Evolutionary conservation across 64 coral and sea anemone species (phyloP), one percentile per base, ranked within the genome.

Genomic region (Montipora cactus): DNA sequence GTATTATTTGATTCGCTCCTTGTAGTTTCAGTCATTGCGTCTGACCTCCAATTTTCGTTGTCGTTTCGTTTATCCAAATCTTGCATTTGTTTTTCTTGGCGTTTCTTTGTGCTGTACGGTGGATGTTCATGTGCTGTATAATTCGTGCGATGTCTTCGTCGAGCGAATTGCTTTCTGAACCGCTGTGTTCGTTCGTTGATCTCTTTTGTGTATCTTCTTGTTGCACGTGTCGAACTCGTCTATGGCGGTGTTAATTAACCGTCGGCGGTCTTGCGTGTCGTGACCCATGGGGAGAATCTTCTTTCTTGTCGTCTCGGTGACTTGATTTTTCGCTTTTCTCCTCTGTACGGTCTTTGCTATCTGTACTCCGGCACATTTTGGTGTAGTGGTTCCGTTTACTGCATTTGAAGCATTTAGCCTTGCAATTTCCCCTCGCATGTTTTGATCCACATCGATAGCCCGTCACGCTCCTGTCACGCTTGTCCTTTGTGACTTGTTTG

Each of bases 211-310:
- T 28, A 28, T 28, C 28, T 18, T 80, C 57, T 79, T 71, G 81
- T 72, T 89, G 75, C 37, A 94, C 45, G 48, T 94, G 92, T 22
- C 85, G 64, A 80, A 94, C 71, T 49, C 67, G 84, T 94, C 75
- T 87, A 10, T 48, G 44, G 59, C 46, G 45, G 44, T 81, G 58
- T 83, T 72, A 61, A 16, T 22, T 8, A 51, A 74, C 71, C 7
- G 59, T 79, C 37, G 46, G 44, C 18, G 47, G 44, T 59, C 55
- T 92, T 49, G 80, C 12, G 3, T 77, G 69, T 75, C 52, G 62
- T 25, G 59, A 19, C 19, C 16, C 75, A 75, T 46, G 74, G 20
- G 53, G 46, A 50, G 90, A 69, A 73, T 37, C 49, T 59, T 87
- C 69, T 21, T 78, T 68, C 25, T 77, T 76, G 74, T 13, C 47